These are phyloP conservation scores for Zaprionus tsacasi DNA, from an alignment of 1,140 invertebrate species.

Conservation along the genomic window DNA sequence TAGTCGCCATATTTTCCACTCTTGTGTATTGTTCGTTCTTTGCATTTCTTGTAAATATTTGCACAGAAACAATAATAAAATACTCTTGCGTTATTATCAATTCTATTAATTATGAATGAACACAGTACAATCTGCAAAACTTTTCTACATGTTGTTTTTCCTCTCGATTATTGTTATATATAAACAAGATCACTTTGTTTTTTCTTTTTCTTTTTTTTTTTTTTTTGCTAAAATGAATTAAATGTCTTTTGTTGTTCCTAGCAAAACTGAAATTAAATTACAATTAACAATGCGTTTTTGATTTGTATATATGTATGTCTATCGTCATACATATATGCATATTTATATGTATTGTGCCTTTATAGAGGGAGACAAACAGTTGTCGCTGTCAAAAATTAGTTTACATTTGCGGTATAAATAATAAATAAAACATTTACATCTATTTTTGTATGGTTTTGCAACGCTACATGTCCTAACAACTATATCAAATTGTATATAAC, in stretches of 20 bases:
- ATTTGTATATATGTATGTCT: slow-evolving; percentile 21
- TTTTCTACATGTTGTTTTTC: slow-evolving; percentile 29
- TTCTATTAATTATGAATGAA: slow-evolving; percentile 49
- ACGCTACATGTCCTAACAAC: slow-evolving; percentile 77
- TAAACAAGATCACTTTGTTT: slow-evolving; percentile 45
- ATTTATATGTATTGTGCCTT: slow-evolving; percentile 38
- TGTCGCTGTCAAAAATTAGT: slow-evolving; percentile 37
- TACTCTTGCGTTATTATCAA: slow-evolving; percentile 45
- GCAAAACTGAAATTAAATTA: slow-evolving; percentile 33
- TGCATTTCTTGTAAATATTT: slow-evolving; percentile 68
- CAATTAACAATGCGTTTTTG: slow-evolving; percentile 71
- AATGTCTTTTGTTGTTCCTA: slow-evolving; percentile 65
- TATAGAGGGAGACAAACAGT: slow-evolving; percentile 46
- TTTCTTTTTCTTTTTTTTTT: slow-evolving; percentile 43
- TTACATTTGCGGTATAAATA: slow-evolving; percentile 67
- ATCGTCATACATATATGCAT: neutral
- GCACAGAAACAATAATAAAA: slow-evolving; percentile 63
- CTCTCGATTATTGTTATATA: slow-evolving; percentile 23
- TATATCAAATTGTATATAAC: slow-evolving; percentile 77
- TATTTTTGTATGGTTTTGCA: slow-evolving; percentile 61
- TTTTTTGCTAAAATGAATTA: slow-evolving; percentile 45
- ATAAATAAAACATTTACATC: slow-evolving; percentile 81
- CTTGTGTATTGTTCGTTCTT: slow-evolving; percentile 32
- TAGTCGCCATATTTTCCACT: slow-evolving; percentile 23
- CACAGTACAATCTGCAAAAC: slow-evolving; percentile 67